A percentile compares a stretch with the other conserved stretches of the same genome.
phyloP scores from a whole-genome alignment of 2,113 vertebrate genomes.

The Crotalus horridus region DNA sequence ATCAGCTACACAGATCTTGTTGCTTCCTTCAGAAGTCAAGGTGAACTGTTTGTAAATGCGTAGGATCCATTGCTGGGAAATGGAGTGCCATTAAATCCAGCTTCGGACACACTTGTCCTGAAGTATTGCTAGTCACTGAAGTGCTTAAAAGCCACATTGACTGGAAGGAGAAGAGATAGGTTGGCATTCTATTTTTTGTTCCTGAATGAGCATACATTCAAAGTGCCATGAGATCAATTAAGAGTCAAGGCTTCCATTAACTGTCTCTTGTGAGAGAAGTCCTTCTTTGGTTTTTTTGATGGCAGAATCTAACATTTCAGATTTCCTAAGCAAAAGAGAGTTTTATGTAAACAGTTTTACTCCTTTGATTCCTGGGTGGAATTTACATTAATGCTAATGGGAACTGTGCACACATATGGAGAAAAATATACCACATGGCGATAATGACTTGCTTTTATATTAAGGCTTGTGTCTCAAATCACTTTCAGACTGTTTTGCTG shows the following conservation, averaged over 20 bases:
- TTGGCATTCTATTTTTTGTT: background rate
- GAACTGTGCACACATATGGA: constrained; percentile 64
- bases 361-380: constrained; percentile 46
- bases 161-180: background rate
- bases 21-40: background rate
- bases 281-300: background rate
- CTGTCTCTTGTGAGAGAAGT: background rate
- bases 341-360: constrained; percentile 24
- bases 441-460: constrained; percentile 66
- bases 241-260: background rate
- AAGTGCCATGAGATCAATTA: background rate
- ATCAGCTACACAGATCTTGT: background rate
- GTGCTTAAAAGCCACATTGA: background rate
- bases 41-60: background rate
- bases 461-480: constrained; percentile 63
- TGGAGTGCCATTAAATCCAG: background rate
- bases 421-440: constrained; percentile 67
- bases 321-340: background rate
- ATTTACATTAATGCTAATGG: constrained; percentile 61
- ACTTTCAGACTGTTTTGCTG: constrained; percentile 65
- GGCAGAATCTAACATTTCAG: background rate
- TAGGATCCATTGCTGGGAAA: no score
- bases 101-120: background rate
- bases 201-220: background rate
- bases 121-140: background rate